phyloP scores from a whole-genome alignment of 2,797 vertebrate species.

The Trachurus trachurus region DNA sequence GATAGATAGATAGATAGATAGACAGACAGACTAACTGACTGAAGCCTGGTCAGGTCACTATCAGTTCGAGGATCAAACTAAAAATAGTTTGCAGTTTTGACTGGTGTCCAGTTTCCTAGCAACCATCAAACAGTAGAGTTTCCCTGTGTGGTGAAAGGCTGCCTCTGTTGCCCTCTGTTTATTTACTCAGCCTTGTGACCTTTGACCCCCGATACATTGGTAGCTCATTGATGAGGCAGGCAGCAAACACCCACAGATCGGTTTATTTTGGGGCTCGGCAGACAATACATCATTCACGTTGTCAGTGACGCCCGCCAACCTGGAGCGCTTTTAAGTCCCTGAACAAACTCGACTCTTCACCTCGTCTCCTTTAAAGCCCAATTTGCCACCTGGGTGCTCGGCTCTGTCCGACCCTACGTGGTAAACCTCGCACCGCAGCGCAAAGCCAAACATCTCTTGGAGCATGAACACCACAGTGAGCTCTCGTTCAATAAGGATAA shows the following conservation, averaged over 20 bases:
- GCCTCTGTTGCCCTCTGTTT: constrained; percentile 1
- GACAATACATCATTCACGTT: constrained; percentile 13
- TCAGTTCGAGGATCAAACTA: background rate
- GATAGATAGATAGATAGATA: too few relatives aligned
- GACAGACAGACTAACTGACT: too few relatives aligned
- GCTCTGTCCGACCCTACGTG: constrained; percentile 31
- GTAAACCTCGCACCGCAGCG: constrained; percentile 37
- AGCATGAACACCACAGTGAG: background rate
- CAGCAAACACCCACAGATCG: background rate
- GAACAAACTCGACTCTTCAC: constrained; percentile 47
- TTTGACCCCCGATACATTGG: constrained; percentile 26
- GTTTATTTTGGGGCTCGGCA: background rate
- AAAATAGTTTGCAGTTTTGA: background rate
- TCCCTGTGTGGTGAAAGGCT: constrained; percentile 17
- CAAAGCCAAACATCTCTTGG: constrained; percentile 9
- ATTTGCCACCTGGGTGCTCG: constrained; percentile 45
- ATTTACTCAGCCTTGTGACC: constrained; percentile 11
- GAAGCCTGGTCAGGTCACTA: background rate
- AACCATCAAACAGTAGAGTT: constrained; percentile 22
- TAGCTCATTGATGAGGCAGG: constrained; percentile 15
- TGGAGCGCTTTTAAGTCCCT: constrained; percentile 32
- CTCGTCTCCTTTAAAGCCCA: constrained; percentile 28
- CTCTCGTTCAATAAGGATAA: background rate
- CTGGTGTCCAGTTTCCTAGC: constrained; percentile 27
- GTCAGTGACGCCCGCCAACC: background rate